Conservation (phyloP, 1,140 invertebrate species). For the Drosophila willistoni region DNA sequence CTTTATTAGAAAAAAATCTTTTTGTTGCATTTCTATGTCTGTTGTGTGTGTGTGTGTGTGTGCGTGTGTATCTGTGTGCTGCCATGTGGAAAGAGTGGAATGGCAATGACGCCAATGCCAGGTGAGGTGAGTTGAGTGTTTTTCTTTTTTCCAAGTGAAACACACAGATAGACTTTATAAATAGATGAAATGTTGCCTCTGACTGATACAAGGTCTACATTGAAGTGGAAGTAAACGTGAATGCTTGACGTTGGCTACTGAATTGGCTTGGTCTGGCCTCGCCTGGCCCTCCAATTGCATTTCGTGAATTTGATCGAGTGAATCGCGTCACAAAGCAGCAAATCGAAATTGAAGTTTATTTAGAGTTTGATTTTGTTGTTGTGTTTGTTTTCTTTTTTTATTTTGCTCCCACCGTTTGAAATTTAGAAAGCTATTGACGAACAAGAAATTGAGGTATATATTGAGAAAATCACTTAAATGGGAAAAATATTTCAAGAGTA, state of each 20-base stretch:
- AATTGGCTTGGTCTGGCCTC: conserved; percentile 49
- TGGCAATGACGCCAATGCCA: conserved; percentile 27
- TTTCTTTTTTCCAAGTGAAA: conserved; percentile 62
- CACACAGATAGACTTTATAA: conserved; percentile 75
- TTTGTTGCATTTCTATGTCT: conserved; percentile 47
- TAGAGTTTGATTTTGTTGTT: conserved; percentile 8
- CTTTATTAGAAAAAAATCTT: conserved; percentile 71
- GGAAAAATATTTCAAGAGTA: not conserved
- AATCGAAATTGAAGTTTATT: conserved; percentile 57
- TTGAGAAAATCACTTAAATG: conserved; percentile 2
- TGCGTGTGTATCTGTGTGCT: conserved; percentile 25
- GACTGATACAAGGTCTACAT: conserved; percentile 31
- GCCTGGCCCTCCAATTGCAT: conserved; percentile 41
- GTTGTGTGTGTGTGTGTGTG: conserved; percentile 37
- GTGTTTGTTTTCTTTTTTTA: not conserved
- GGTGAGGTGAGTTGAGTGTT: conserved; percentile 36
- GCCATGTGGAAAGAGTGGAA: conserved; percentile 52
- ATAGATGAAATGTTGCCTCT: conserved; percentile 70
- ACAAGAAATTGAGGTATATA: not conserved
- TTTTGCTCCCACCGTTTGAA: not conserved
- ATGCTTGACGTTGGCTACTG: conserved; percentile 48
- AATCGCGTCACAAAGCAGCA: conserved; percentile 59
- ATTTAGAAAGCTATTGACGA: not conserved
- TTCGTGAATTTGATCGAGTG: conserved; percentile 75
- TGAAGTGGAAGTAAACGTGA: conserved; percentile 21